Evolutionary conservation across 2,888 invertebrate genomes (phyloP).

Genomic region (Cyrtodaria siliqua): DNA sequence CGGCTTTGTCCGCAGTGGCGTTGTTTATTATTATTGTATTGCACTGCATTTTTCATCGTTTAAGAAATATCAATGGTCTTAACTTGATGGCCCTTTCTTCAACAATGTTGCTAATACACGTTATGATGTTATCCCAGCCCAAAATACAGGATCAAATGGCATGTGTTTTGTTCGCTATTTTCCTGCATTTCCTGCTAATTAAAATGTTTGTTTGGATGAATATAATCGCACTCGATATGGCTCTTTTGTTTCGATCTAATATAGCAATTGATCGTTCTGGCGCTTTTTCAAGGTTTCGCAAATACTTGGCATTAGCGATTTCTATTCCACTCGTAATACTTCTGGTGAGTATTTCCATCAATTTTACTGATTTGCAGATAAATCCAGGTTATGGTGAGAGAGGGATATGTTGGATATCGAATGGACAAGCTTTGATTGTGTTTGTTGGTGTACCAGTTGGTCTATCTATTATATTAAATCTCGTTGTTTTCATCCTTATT

Average conservation of each 20-base stretch:
- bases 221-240: slow-evolving; percentile 43
- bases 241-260: slow-evolving; percentile 17
- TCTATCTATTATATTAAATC: slow-evolving; percentile 21
- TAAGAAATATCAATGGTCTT: slow-evolving; percentile 41
- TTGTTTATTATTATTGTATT: slow-evolving; percentile 13
- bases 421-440: slow-evolving; percentile 11
- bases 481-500: slow-evolving; percentile 19
- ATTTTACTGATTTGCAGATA: neutral
- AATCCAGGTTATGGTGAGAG: slow-evolving; percentile 20
- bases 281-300: slow-evolving; percentile 8
- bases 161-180: slow-evolving; percentile 15
- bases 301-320: slow-evolving; percentile 7
- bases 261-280: neutral
- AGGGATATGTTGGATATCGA: slow-evolving; percentile 33
- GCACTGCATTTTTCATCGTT: slow-evolving; percentile 11
- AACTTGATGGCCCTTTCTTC: slow-evolving; percentile 32
- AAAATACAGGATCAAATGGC: neutral
- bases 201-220: slow-evolving; percentile 37
- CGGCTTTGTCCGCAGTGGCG: slow-evolving; percentile 18
- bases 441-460: slow-evolving; percentile 32
- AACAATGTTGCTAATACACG: slow-evolving; percentile 21
- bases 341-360: neutral
- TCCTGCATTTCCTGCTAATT: slow-evolving; percentile 23
- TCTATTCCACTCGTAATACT: slow-evolving; percentile 1
- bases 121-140: slow-evolving; percentile 15